Base-by-base conservation (phyloP, 2,797 vertebrate genomes). In the Aeoliscus strigatus region DNA sequence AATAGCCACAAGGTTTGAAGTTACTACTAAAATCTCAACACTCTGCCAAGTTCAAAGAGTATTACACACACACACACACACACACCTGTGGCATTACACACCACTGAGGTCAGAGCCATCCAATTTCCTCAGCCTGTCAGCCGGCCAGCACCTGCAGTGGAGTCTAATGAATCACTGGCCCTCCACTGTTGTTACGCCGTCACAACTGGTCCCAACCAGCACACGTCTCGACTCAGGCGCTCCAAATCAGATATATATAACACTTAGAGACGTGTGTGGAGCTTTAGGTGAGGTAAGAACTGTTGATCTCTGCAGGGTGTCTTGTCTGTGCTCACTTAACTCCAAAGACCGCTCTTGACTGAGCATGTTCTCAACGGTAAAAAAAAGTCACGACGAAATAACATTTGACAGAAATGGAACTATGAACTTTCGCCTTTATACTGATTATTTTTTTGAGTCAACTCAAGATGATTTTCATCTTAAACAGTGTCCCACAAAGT, bases 101-200 rank as follows among this genome's bases (percentile, higher is more conserved):
- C 37, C 50, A 26, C 50, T 45, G 55, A 70, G 77, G 70, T 72
- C 72, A 62, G 39, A 67, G 66, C 46, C 64, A 51, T 75, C 81
- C 56, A 39, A 74, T 77, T 63, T 63, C 47, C 32, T 66, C 45
- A 37, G 49, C 51, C 49, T 47, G 51, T 39, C 55, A 13, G 33
- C 55, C 55, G 32, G 26, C 34, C 37, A 61, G 62, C 40, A 69
- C 38, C 47, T 29, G 55, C 47, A 37, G 45, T 49, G 53, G 13
- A 16, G 60, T 65, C 58, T 49, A 68, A 74, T 82, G 77, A 73
- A 80, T 81, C 61, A 60, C 39, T 5, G 33, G 54, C 54, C 52
- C 51, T 53, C 31, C 27, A 11, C 24, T 51, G 56, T 34, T 49
- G 59, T 56, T 73, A 34, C 36, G 37, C 52, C 27, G 41, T 29